These are phyloP conservation scores for Dyspetes luteomarginatus DNA, from an alignment of 2,888 invertebrate genomes.

Conservation along the genomic window DNA sequence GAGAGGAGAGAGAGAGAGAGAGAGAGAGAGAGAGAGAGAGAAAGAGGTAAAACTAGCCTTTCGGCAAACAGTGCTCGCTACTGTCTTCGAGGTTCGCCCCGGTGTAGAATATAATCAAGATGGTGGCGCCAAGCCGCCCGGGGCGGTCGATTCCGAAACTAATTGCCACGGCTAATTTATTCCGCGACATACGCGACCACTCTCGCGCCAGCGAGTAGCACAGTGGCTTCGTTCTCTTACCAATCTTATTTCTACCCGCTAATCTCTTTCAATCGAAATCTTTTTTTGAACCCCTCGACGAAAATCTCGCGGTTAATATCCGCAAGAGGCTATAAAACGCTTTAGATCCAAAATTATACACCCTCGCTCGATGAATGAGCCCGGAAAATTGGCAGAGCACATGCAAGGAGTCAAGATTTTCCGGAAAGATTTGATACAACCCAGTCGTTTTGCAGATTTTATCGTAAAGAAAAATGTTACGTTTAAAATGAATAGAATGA, in stretches of 20 bases:
- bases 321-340: background rate
- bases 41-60: slow-evolving; percentile 72
- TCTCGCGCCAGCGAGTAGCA: slow-evolving; percentile 61
- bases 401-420: background rate
- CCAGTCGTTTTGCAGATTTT: slow-evolving; percentile 8
- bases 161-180: slow-evolving; percentile 83
- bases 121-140: slow-evolving; percentile 83
- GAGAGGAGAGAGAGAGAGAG: background rate
- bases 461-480: background rate
- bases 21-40: slow-evolving; percentile 6
- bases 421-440: background rate
- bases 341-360: slow-evolving; percentile 49
- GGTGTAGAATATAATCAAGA: slow-evolving; percentile 79
- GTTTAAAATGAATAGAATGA: too few relatives aligned
- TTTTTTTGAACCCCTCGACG: slow-evolving; percentile 45
- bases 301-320: slow-evolving; percentile 36
- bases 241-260: slow-evolving; percentile 67
- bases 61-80: slow-evolving; percentile 83
- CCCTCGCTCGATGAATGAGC: slow-evolving; percentile 25
- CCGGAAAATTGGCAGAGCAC: slow-evolving; percentile 48
- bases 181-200: slow-evolving; percentile 72
- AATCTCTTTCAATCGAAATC: slow-evolving; percentile 66
- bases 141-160: slow-evolving; percentile 82
- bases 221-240: slow-evolving; percentile 66
- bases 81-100: slow-evolving; percentile 77